Percentiles rank a stretch among this genome's conserved stretches.
These are phyloP conservation scores for Rhynchotus rufescens DNA, from an alignment of 2,797 vertebrate genomes.

Conservation along the genomic window DNA sequence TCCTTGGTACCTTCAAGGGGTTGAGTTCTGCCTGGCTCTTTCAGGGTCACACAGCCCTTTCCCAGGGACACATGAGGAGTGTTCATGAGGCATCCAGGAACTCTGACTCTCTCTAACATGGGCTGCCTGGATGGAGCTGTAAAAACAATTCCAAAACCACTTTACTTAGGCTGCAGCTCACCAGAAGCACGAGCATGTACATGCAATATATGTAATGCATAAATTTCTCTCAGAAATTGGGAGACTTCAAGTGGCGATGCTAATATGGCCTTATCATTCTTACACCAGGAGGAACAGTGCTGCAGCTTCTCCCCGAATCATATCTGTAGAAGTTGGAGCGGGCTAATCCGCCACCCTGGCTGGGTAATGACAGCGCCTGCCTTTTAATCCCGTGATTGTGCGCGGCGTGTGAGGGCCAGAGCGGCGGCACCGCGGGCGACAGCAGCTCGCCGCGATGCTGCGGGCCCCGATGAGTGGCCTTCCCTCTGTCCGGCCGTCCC, in stretches of 20 bases:
- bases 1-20: neutral
- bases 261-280: neutral
- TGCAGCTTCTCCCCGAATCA: neutral
- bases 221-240: neutral
- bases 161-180: rapidly evolving
- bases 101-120: neutral
- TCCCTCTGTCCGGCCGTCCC: neutral
- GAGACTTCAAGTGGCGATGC: neutral
- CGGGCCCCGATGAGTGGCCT: neutral
- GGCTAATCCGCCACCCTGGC: neutral
- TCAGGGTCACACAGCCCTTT: neutral
- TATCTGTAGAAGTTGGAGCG: neutral
- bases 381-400: neutral
- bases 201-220: neutral
- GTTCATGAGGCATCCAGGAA: neutral
- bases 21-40: neutral
- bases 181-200: neutral
- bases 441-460: neutral
- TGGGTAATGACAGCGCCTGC: neutral
- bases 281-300: constrained; percentile 7
- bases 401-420: neutral
- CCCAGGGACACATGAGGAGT: neutral
- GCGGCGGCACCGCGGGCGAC: neutral
- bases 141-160: neutral
- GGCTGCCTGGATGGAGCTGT: neutral